These are phyloP conservation scores for Medauroidea extradentata DNA, from an alignment of 1,140 invertebrate species.

Conservation along the genomic window DNA sequence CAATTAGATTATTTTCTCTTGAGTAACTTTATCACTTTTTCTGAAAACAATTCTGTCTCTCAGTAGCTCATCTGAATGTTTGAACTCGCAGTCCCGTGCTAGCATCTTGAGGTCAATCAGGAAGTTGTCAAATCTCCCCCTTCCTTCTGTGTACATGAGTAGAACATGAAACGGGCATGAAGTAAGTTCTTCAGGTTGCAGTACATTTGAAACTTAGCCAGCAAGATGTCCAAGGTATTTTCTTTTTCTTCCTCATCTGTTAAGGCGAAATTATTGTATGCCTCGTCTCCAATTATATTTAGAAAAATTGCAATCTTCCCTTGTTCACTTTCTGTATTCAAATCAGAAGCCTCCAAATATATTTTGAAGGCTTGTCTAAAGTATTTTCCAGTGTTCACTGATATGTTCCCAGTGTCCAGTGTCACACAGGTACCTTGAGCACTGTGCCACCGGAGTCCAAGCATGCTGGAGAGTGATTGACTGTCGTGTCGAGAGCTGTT, in stretches of 20 bases:
- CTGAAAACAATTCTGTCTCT: no score
- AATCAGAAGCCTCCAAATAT: conserved; percentile 13
- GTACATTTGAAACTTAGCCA: conserved; percentile 19
- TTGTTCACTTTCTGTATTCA: background rate
- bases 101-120: conserved; percentile 18
- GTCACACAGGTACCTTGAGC: no score
- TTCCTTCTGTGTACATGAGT: conserved; percentile 16
- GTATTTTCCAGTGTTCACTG: conserved; percentile 11
- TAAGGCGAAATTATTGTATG: conserved; percentile 19
- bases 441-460: no score
- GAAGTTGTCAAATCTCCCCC: conserved; percentile 23
- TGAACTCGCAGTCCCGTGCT: conserved; percentile 15
- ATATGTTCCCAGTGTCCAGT: no score
- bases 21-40: no score
- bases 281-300: conserved; percentile 18
- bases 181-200: conserved; percentile 21
- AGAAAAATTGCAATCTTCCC: conserved; percentile 18
- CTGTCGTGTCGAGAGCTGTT: no score
- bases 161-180: conserved; percentile 24
- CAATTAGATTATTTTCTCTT: no score
- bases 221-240: conserved; percentile 16
- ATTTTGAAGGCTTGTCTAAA: conserved; percentile 18
- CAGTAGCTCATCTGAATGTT: background rate
- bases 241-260: conserved; percentile 4
- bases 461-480: no score